phyloP scores from a whole-genome alignment of 2,888 invertebrate species.

The Acleris sparsana region DNA sequence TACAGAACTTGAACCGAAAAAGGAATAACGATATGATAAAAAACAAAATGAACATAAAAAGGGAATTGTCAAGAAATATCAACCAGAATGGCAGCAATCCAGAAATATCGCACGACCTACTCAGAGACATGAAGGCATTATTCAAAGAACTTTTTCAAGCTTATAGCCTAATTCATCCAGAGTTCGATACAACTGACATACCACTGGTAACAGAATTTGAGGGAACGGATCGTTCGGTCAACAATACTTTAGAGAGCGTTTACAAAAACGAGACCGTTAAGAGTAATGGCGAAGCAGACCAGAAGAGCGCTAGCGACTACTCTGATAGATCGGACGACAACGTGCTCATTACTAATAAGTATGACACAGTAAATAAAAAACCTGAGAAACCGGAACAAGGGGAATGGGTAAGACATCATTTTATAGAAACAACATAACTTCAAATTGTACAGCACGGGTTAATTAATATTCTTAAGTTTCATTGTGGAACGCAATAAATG shows the following conservation, averaged over 20 bases:
- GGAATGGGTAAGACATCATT: slow-evolving; percentile 44
- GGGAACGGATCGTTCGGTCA: background rate
- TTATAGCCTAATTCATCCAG: slow-evolving; percentile 51
- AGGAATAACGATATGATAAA: slow-evolving; percentile 36
- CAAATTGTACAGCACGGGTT: background rate
- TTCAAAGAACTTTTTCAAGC: slow-evolving; percentile 55
- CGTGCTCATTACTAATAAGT: slow-evolving; percentile 50
- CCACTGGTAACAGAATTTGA: background rate
- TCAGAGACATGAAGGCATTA: slow-evolving; percentile 51
- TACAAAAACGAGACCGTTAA: background rate
- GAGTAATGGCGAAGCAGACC: slow-evolving; percentile 16
- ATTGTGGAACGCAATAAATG: too few species aligned
- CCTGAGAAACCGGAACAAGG: slow-evolving; percentile 25
- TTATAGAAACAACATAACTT: slow-evolving; percentile 1
- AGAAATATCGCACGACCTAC: slow-evolving; percentile 15
- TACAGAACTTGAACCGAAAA: slow-evolving; percentile 45
- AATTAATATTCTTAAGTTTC: too few species aligned
- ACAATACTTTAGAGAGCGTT: background rate
- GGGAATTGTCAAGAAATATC: slow-evolving; percentile 57
- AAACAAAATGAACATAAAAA: slow-evolving; percentile 50
- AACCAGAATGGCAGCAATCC: slow-evolving; percentile 6
- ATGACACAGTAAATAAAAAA: slow-evolving; percentile 38
- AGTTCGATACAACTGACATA: slow-evolving; percentile 1
- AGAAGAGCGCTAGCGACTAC: slow-evolving; percentile 44
- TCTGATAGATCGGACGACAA: slow-evolving; percentile 49